Base-by-base conservation (phyloP, 2,888 invertebrate genomes). In the Serripes groenlandicus region DNA sequence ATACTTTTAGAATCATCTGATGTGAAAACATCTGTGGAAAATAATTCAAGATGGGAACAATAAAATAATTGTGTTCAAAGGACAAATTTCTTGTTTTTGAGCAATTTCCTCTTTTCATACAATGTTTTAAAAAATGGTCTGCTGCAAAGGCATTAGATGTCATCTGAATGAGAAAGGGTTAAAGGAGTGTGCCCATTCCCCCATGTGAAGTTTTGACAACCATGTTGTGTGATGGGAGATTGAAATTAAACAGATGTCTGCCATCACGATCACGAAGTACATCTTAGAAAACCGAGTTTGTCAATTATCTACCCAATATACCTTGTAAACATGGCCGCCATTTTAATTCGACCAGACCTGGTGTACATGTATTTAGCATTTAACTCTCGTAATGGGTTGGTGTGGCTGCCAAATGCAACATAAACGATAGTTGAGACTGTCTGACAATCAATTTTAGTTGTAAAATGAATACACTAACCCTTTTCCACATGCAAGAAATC, bases 191-290 rank as follows among this genome's bases (percentile, higher is more conserved):
- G 66, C 66, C 66, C 18, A n/a, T 30, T 42, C 34, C 42, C 26
- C 49, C 66, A 30, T 66, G 66, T 80, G 80, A 80, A 80, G 75
- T 80, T 80, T 80, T 80, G 80, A 80, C 80, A 80, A 80, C 71
- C 71, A 62, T 75, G 75, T 56, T 35, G 42, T 66, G 60, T 75
- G 75, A 71, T 70, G 62, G 70, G 68, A 75, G 74, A 58, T 71
- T 80, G 80, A 80, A 80, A 75, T 62, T 64, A 75, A 80, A 64
- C 80, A 80, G 80, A 71, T 75, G 75, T 75, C 80, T 70, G 80
- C 80, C 75, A 71, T 60, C 26, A 23, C 26, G 71, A 71, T 71
- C 42, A 42, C 42, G 23, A 34, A 42, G 66, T 66, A 66, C 42
- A 66, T 66, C 66, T 66, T 66, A 23, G 23, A 7, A 23, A 34